Percentiles rank a stretch among this genome's conserved stretches.
phyloP scores from a whole-genome alignment of 2,113 vertebrate genomes.

The Zeus faber region DNA sequence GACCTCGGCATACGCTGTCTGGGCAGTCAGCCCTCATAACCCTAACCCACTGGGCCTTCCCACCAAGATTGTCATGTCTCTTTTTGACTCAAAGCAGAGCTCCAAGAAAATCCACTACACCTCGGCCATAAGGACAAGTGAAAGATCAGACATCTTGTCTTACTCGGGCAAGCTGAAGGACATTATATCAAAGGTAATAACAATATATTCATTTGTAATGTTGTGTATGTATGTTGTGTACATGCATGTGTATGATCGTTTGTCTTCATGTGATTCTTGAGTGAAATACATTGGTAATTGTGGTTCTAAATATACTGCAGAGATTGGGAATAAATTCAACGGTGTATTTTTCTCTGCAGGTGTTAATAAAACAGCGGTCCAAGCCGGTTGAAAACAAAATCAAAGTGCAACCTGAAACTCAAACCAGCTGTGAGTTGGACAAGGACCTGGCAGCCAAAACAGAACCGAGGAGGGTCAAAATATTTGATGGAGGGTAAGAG shows the following conservation, averaged over 20 bases:
- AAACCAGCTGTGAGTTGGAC: slow-evolving; percentile 83
- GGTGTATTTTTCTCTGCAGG: slow-evolving; percentile 34
- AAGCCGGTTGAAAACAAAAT: slow-evolving; percentile 77
- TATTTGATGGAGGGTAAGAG: slow-evolving; percentile 98
- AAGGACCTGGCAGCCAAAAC: slow-evolving; percentile 84
- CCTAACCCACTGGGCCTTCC: slow-evolving; percentile 90
- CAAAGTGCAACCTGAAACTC: slow-evolving; percentile 84
- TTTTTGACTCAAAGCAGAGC: slow-evolving; percentile 93
- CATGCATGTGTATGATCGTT: no score
- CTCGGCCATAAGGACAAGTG: slow-evolving; percentile 84
- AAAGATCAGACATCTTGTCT: slow-evolving; percentile 86
- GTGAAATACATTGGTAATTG: background rate
- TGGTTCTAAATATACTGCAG: background rate
- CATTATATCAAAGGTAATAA: slow-evolving; percentile 83
- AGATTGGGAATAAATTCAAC: no score
- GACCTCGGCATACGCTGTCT: slow-evolving; percentile 87
- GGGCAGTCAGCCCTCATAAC: slow-evolving; percentile 82
- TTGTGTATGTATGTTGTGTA: no score
- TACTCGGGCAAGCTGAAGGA: slow-evolving; percentile 94
- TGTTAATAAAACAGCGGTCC: slow-evolving; percentile 73
- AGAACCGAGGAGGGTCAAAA: slow-evolving; percentile 94
- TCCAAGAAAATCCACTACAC: slow-evolving; percentile 88
- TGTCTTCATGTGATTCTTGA: background rate
- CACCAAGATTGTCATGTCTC: slow-evolving; percentile 92
- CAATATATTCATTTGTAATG: background rate